phyloP scores from a whole-genome alignment of 1,140 invertebrate genomes.

The Globodera rostochiensis region DNA sequence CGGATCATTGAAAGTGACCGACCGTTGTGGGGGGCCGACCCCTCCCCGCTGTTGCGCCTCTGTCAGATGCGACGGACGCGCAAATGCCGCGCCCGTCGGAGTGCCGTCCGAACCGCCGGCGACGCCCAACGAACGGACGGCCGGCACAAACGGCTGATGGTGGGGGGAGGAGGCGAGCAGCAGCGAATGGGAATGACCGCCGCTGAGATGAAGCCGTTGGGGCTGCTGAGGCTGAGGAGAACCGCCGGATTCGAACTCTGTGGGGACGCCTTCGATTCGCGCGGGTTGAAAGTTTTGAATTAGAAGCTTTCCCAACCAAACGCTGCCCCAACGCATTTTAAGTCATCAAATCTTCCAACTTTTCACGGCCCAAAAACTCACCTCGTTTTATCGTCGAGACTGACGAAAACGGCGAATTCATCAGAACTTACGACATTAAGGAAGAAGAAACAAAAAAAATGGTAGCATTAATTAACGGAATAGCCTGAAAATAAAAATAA shows the following conservation, averaged over 20 bases:
- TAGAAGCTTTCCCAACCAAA: no score
- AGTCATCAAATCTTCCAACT: no score
- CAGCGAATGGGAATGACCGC: background rate
- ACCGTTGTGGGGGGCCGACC: background rate
- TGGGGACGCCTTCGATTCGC: background rate
- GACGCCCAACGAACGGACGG: background rate
- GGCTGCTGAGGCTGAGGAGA: background rate
- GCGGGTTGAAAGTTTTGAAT: no score
- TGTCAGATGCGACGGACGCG: background rate
- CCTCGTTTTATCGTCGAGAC: background rate
- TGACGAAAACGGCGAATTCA: background rate
- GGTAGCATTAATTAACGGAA: no score
- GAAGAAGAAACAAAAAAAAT: background rate
- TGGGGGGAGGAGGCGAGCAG: background rate
- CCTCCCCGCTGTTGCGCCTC: background rate
- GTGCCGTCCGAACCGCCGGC: background rate
- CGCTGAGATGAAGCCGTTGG: background rate
- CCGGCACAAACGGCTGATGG: background rate
- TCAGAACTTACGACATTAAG: background rate
- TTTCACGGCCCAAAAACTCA: background rate
- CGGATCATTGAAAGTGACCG: background rate
- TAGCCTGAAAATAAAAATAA: no score
- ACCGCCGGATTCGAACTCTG: background rate
- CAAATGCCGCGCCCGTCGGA: background rate
- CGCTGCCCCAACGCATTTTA: no score